Conservation (phyloP, 2,888 invertebrate genomes). For the Andricus curvator region DNA sequence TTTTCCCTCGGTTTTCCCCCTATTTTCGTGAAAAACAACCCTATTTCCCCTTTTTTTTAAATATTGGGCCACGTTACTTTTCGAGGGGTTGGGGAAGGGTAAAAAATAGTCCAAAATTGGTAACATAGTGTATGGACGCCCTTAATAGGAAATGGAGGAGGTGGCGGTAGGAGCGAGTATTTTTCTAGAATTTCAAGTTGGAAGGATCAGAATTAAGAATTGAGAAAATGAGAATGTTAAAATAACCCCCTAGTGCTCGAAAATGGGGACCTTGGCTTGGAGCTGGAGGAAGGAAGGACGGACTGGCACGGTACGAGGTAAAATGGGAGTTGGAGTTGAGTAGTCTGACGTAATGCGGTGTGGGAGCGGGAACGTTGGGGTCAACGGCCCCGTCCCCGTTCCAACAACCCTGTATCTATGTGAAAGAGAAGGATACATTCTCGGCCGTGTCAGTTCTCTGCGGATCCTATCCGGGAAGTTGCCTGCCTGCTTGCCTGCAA, state of each 20-base stretch:
- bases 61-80: too few relatives aligned
- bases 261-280: neutral
- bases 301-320: conserved; percentile 1
- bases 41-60: too few relatives aligned
- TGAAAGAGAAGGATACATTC: conserved; percentile 34
- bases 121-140: too few relatives aligned
- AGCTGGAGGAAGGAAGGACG: neutral
- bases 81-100: too few relatives aligned
- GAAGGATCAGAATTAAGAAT: too few relatives aligned
- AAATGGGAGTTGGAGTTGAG: conserved; percentile 1
- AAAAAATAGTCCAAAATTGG: too few relatives aligned
- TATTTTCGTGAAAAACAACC: too few relatives aligned
- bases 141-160: neutral
- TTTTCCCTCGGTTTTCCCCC: too few relatives aligned
- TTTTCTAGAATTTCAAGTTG: neutral
- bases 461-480: neutral
- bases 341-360: conserved; percentile 37
- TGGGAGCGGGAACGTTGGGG: conserved; percentile 30
- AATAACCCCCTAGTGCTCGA: conserved; percentile 5
- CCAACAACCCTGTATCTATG: conserved; percentile 28
- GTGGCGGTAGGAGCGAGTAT: neutral
- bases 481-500: neutral
- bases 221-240: neutral
- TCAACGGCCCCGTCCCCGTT: conserved; percentile 30
- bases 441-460: conserved; percentile 9